Evolutionary conservation across 2,888 invertebrate genomes (phyloP).

Genomic region (Amphipoea oculea): DNA sequence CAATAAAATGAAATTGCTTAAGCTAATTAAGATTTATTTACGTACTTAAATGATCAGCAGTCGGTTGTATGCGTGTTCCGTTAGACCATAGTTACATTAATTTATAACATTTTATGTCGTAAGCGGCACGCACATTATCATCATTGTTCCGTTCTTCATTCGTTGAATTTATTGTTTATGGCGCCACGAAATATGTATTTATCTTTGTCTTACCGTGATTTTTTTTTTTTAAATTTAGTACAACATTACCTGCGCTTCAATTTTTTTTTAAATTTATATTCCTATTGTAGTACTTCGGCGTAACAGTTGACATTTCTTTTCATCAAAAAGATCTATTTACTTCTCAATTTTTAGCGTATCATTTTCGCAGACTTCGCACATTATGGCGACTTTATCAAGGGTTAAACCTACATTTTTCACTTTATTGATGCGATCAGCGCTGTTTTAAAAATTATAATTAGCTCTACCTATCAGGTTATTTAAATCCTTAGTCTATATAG

Average conservation of each 20-base stretch:
- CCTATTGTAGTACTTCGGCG: too few species aligned
- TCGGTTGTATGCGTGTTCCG: constrained; percentile 50
- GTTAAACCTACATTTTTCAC: neutral
- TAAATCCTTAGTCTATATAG: too few species aligned
- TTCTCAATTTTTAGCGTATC: neutral
- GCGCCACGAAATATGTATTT: constrained; percentile 27
- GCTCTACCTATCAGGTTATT: neutral
- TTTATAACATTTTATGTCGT: constrained; percentile 50
- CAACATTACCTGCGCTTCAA: neutral
- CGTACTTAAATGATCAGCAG: constrained; percentile 36
- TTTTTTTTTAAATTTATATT: neutral
- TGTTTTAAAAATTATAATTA: neutral
- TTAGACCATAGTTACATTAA: constrained; percentile 49
- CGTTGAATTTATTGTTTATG: constrained; percentile 34
- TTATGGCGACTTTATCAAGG: neutral
- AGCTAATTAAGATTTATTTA: constrained; percentile 64
- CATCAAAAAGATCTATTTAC: neutral
- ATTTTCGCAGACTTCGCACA: neutral
- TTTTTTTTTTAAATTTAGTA: constrained; percentile 2
- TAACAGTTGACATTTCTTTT: neutral
- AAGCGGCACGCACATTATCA: constrained; percentile 50
- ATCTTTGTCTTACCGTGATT: constrained; percentile 35
- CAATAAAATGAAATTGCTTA: constrained; percentile 53
- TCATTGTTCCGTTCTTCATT: constrained; percentile 42
- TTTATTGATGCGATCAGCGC: neutral